phyloP scores from a whole-genome alignment of 2,797 vertebrate species.

The Silurus aristotelis region DNA sequence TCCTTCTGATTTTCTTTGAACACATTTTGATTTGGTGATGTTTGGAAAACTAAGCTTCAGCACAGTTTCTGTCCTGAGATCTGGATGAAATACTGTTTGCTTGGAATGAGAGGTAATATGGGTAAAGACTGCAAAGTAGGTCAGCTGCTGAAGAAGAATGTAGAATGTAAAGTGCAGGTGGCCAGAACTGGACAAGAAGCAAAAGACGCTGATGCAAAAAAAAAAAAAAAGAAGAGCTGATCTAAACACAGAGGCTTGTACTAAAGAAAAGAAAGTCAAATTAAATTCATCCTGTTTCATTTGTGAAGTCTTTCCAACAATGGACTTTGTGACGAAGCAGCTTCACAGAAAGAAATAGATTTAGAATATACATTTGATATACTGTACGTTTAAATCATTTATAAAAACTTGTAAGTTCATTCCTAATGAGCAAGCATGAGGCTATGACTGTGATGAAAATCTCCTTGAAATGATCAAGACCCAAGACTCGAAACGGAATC shows the following conservation, averaged over 20 bases:
- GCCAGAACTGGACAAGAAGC: slow-evolving; percentile 26
- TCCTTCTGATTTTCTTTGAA: not conserved
- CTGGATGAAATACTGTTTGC: not conserved
- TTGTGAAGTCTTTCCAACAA: too few species aligned
- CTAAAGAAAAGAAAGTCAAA: not conserved
- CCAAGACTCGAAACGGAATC: too few species aligned
- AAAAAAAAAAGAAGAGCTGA: not conserved
- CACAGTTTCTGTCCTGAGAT: slow-evolving; percentile 26
- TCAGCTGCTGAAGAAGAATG: slow-evolving; percentile 15
- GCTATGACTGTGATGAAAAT: too few species aligned
- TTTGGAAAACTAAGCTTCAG: not conserved
- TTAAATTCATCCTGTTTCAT: too few species aligned
- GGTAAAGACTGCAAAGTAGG: slow-evolving; percentile 30
- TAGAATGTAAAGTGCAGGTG: slow-evolving; percentile 18
- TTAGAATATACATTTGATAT: too few species aligned
- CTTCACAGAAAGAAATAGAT: too few species aligned
- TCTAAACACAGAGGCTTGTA: not conserved
- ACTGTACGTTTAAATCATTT: too few species aligned
- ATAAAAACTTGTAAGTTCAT: too few species aligned
- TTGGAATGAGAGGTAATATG: not conserved
- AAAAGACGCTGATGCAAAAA: not conserved
- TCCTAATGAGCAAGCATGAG: too few species aligned
- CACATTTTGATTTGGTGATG: not conserved
- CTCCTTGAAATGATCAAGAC: too few species aligned
- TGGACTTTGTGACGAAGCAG: too few species aligned